Percentiles rank a stretch among this genome's conserved stretches.
phyloP scores from a whole-genome alignment of 37 sponge, comb jelly and placozoan species.

The Mnemiopsis leidyi region DNA sequence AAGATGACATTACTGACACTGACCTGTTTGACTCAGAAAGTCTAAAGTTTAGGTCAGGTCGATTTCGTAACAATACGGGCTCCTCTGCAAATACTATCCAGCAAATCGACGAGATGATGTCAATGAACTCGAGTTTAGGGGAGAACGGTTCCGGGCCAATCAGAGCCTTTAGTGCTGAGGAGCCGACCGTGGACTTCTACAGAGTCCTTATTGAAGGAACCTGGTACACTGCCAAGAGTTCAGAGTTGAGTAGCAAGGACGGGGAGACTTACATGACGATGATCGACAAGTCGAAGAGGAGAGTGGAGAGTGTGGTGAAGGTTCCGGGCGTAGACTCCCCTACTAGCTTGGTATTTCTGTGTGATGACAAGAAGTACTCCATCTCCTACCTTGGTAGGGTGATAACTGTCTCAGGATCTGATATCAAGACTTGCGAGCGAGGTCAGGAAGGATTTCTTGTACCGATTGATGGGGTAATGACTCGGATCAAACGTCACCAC shows the following conservation, averaged over 20 bases:
- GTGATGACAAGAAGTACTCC: conserved; percentile 6
- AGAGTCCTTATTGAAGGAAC: neutral
- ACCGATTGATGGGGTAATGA: neutral
- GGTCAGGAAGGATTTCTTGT: neutral
- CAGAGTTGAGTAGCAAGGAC: neutral
- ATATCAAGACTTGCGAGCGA: neutral
- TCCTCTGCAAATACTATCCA: neutral
- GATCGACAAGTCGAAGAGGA: neutral
- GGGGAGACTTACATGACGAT: conserved; percentile 10
- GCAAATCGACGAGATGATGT: neutral
- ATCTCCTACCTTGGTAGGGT: neutral
- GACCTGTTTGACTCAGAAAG: neutral
- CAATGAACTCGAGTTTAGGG: neutral
- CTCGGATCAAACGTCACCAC: neutral
- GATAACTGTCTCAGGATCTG: neutral
- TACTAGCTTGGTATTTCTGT: neutral
- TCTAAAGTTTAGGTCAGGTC: neutral
- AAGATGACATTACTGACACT: neutral
- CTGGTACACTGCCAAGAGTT: neutral
- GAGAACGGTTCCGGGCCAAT: neutral
- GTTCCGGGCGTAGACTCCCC: conserved; percentile 3
- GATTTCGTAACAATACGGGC: neutral
- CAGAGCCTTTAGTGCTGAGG: neutral
- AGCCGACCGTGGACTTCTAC: neutral
- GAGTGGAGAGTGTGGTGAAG: neutral